Evolutionary conservation across 2,113 vertebrate species (phyloP).

Genomic region (Hipposideros armiger): DNA sequence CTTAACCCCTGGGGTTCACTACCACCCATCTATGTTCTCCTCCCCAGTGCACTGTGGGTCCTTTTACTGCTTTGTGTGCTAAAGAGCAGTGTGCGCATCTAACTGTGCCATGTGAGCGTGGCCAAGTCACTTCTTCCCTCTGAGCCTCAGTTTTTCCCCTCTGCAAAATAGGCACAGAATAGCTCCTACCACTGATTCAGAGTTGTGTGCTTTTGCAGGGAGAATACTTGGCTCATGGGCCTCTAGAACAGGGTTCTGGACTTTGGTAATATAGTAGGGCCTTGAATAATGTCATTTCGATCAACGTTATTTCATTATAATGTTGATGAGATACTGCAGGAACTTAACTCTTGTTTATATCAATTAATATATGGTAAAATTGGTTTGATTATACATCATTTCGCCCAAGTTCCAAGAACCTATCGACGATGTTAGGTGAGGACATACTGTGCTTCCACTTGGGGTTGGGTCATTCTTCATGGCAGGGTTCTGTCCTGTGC

Average conservation of each 20-base stretch:
- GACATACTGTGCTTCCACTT: no score
- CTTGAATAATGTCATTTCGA: not conserved
- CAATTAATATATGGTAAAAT: not conserved
- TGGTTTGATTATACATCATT: not conserved
- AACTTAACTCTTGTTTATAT: not conserved
- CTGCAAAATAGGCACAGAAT: not conserved
- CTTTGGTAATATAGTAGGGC: not conserved
- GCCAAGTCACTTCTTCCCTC: not conserved
- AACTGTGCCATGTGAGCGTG: not conserved
- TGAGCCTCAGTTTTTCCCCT: not conserved
- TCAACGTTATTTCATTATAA: not conserved
- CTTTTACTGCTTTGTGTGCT: not conserved
- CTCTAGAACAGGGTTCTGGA: not conserved
- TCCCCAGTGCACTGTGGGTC: accelerated
- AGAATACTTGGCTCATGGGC: not conserved
- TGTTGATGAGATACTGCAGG: not conserved
- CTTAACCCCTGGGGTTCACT: not conserved
- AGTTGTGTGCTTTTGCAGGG: accelerated
- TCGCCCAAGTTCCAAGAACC: not conserved
- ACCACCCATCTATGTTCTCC: accelerated
- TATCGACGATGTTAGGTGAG: not conserved
- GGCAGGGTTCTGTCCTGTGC: not conserved
- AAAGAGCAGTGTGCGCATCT: not conserved
- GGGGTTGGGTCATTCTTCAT: not conserved
- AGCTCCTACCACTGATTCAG: not conserved